Conservation (phyloP, 2,888 invertebrate species). For the Hirtodrosophila cameraria region DNA sequence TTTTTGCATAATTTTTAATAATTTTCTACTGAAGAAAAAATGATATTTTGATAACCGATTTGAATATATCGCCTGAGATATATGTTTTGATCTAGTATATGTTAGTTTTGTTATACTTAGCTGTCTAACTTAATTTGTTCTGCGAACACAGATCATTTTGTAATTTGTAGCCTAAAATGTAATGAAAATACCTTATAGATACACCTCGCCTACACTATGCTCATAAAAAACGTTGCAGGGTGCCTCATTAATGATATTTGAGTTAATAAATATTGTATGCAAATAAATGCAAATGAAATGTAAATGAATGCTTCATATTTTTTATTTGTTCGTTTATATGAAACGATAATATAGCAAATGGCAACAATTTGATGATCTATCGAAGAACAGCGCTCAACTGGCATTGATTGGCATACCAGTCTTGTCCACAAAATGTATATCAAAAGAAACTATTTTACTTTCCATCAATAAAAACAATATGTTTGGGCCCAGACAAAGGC, state of each 20-base stretch:
- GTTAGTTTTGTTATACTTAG: no score
- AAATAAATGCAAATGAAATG: constrained; percentile 41
- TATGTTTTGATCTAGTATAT: no score
- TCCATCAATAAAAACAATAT: constrained; percentile 19
- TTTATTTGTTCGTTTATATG: constrained; percentile 38
- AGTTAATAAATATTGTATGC: constrained; percentile 16
- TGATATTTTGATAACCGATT: no score
- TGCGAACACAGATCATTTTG: no score
- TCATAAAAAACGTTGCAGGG: constrained; percentile 66
- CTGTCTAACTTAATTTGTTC: no score
- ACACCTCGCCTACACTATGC: constrained; percentile 41
- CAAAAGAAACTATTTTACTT: constrained; percentile 1
- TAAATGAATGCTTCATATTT: no score
- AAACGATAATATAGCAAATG: constrained; percentile 29
- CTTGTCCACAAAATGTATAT: neutral
- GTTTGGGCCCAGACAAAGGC: constrained; percentile 5
- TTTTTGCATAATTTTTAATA: no score
- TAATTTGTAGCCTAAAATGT: no score
- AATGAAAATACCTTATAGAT: neutral
- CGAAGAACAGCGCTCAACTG: constrained; percentile 18
- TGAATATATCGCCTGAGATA: no score
- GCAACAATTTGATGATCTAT: constrained; percentile 37
- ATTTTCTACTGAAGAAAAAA: no score
- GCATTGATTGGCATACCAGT: constrained; percentile 17
- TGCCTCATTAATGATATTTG: constrained; percentile 31